phyloP scores from a whole-genome alignment of 2,797 vertebrate species.

The Setipinna tenuifilis region DNA sequence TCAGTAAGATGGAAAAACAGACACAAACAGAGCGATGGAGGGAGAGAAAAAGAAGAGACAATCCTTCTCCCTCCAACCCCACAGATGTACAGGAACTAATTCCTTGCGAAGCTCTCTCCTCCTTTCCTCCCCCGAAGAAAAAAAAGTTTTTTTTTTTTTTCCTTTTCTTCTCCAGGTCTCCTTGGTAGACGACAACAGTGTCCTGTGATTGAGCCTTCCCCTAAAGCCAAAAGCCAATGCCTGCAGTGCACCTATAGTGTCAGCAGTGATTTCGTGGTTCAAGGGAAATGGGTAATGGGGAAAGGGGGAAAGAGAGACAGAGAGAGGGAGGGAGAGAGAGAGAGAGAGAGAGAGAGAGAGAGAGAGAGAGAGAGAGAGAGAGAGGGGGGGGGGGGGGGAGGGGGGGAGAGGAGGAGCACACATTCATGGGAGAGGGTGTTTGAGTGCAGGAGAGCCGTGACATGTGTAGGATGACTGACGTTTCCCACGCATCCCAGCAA shows the following conservation, averaged over 20 bases:
- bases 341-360: constrained; percentile 30
- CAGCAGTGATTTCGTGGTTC: constrained; percentile 46
- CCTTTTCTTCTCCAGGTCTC: constrained; percentile 1
- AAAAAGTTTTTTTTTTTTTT: background rate
- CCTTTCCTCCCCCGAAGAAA: background rate
- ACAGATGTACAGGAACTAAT: constrained; percentile 29
- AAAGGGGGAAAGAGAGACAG: background rate
- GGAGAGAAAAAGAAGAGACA: background rate
- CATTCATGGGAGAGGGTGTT: constrained; percentile 60
- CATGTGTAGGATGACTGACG: constrained; percentile 44
- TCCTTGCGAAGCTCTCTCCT: constrained; percentile 33
- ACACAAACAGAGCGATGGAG: constrained; percentile 17
- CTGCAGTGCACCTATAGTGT: constrained; percentile 45
- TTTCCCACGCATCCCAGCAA: constrained; percentile 43
- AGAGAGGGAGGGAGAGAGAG: background rate
- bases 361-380: constrained; percentile 33
- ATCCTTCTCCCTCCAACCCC: constrained; percentile 8
- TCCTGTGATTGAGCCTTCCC: constrained; percentile 26
- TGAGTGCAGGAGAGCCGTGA: constrained; percentile 42
- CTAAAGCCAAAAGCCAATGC: constrained; percentile 38
- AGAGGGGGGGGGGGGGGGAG: constrained; percentile 29
- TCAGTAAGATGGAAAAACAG: constrained; percentile 43
- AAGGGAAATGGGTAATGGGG: background rate
- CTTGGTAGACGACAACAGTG: constrained; percentile 37
- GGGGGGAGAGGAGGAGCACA: constrained; percentile 52